Evolutionary conservation across 2,113 vertebrate genomes (phyloP), one percentile per base, ranked within the genome.

Genomic region (Cinclus cinclus): DNA sequence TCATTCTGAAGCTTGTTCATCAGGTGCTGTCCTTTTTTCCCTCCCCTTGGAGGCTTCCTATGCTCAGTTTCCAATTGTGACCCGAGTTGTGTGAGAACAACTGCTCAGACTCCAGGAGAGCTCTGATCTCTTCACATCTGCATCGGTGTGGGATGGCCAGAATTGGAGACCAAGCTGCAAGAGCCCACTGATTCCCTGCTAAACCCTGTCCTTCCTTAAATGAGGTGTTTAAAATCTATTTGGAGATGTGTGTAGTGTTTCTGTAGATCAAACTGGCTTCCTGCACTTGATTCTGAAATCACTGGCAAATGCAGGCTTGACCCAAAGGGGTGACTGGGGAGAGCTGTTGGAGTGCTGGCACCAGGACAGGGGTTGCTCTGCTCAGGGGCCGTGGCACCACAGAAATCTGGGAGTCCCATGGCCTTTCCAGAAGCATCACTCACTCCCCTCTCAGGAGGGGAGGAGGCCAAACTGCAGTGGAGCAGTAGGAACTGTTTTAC

Each of bases 1-100:
- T 88, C 96, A 64, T 96, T 92, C 90, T 79, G 87, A 94, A 95
- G 95, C 68, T 89, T 89, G 94, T 96, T 95, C 95, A 53, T 76
- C 73, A 71, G 60, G 74, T 92, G 85, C 59, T 76, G 44, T 71
- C 77, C 56, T 91, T 96, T 37, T 37, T 96, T 93, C 52, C 4
- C 88, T 78, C 49, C 87, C 71, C 58, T 79, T 17, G 87, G 80
- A 89, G 82, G 77, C 79, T 92, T 90, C 77, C 80, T 94, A 33
- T 3, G 1, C 60, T 94, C 84, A 50, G 41, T 94, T 97, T 96
- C 84, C 79, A 91, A 23, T 70, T 69, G 84, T 65, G 73, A 63
- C 28, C 74, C 75, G 42, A 59, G 50, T 44, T 83, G 83, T 79
- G 90, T 18, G 11, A 83, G 76, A 92, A 68, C 78, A 75, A 8